phyloP scores from a whole-genome alignment of 2,888 invertebrate species.

The Thymelicus sylvestris region DNA sequence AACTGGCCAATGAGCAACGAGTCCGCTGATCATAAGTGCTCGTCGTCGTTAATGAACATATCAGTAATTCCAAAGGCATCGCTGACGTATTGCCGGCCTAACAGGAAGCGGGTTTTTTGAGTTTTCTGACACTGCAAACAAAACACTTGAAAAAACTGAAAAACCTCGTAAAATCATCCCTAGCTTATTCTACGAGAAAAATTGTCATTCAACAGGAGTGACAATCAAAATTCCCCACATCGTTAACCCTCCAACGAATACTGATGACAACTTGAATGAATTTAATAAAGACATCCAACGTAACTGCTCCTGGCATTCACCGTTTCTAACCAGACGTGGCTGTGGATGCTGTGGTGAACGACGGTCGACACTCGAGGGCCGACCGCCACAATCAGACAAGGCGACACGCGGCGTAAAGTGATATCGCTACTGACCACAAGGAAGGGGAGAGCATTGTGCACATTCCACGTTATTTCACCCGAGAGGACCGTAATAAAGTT shows the following conservation, averaged over 20 bases:
- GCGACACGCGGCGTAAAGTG: slow-evolving; percentile 37
- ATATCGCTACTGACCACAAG: slow-evolving; percentile 47
- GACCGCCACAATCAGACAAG: slow-evolving; percentile 8
- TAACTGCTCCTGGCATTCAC: background rate
- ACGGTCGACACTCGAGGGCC: slow-evolving; percentile 28
- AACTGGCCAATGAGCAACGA: too few relatives aligned
- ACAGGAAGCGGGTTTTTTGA: too few relatives aligned
- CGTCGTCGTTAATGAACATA: too few relatives aligned
- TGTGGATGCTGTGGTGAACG: slow-evolving; percentile 30
- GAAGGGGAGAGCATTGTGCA: slow-evolving; percentile 40
- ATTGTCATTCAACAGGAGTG: background rate
- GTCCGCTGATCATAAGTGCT: too few relatives aligned
- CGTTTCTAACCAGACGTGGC: background rate
- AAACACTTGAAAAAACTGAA: too few relatives aligned
- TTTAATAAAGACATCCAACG: background rate
- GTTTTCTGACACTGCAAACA: too few relatives aligned
- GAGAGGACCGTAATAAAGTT: slow-evolving; percentile 2
- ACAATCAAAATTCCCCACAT: background rate
- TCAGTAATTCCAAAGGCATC: too few relatives aligned
- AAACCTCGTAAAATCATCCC: too few relatives aligned
- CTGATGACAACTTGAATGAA: background rate
- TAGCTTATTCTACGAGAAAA: too few relatives aligned
- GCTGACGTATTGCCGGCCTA: too few relatives aligned
- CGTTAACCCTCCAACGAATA: background rate
- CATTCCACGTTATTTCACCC: slow-evolving; percentile 5